Evolutionary conservation across 92 coral and sea anemone species (phyloP).

Genomic region (Phenganax marumi): DNA sequence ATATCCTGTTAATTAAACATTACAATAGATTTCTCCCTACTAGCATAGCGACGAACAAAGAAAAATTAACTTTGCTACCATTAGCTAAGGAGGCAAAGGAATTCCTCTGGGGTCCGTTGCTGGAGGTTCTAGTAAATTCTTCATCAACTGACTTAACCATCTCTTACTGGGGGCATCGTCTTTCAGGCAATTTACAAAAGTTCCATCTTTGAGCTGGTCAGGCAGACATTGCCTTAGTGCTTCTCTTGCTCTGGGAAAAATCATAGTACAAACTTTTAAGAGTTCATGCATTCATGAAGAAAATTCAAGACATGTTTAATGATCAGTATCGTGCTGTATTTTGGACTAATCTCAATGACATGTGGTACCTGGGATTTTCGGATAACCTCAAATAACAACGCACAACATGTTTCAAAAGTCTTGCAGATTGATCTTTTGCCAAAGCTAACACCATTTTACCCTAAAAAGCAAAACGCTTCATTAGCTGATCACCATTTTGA

Average conservation of each 20-base stretch:
- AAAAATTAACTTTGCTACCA: not conserved
- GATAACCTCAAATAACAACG: constrained; percentile 92
- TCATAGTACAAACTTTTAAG: no score
- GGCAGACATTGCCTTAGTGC: constrained; percentile 97
- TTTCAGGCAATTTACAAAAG: constrained; percentile 88
- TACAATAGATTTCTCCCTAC: no score
- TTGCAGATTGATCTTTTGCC: constrained; percentile 96
- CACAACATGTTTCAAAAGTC: constrained; percentile 94
- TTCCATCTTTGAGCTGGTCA: constrained; percentile 96
- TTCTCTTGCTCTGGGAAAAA: constrained; percentile 80
- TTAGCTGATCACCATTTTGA: not conserved
- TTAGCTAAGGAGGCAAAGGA: constrained; percentile 73
- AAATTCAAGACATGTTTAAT: no score
- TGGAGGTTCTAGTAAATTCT: constrained; percentile 84
- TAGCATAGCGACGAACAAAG: no score
- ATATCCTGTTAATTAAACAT: not conserved
- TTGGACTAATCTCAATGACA: not conserved
- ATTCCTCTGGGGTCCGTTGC: constrained; percentile 87
- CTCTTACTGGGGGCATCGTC: constrained; percentile 95
- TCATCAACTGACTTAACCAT: constrained; percentile 98
- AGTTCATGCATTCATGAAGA: no score
- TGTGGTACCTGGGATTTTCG: constrained; percentile 82
- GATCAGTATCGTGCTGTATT: no score
- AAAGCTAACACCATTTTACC: constrained; percentile 97
- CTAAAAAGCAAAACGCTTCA: constrained; percentile 37